phyloP scores from a whole-genome alignment of 2,888 invertebrate genomes.

The Byasa hedistus region DNA sequence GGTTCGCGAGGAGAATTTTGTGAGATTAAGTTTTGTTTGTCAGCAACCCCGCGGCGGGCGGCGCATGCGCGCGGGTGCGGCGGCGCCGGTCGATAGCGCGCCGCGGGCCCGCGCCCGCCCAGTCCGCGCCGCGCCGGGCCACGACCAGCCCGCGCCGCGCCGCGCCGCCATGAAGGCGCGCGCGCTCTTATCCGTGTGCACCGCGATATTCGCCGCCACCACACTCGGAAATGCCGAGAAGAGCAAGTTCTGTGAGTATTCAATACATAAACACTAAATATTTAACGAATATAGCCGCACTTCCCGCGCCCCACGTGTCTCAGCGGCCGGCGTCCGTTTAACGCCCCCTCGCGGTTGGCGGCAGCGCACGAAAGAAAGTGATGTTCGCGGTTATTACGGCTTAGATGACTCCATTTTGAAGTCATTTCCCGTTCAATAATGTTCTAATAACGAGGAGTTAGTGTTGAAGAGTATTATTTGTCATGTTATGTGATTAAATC shows the following conservation, averaged over 20 bases:
- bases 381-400: conserved; percentile 40
- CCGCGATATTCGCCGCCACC: conserved; percentile 57
- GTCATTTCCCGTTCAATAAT: conserved; percentile 15
- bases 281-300: background rate
- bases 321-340: conserved; percentile 31
- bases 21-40: conserved; percentile 12
- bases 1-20: background rate
- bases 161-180: conserved; percentile 73
- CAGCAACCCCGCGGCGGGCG: conserved; percentile 36
- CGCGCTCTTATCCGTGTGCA: conserved; percentile 57
- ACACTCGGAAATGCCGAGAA: conserved; percentile 67
- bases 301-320: background rate
- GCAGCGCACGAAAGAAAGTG: conserved; percentile 32
- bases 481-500: background rate
- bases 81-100: conserved; percentile 28
- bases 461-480: background rate
- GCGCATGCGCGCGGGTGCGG: conserved; percentile 24
- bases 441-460: background rate
- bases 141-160: conserved; percentile 45
- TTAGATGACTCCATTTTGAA: conserved; percentile 42
- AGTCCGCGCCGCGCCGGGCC: conserved; percentile 59
- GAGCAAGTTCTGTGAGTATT: conserved; percentile 78
- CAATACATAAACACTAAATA: background rate
- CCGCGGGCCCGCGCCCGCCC: conserved; percentile 42
- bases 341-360: conserved; percentile 40